Conservation (phyloP, 2,888 invertebrate genomes). For the Podabrus alpinus region DNA sequence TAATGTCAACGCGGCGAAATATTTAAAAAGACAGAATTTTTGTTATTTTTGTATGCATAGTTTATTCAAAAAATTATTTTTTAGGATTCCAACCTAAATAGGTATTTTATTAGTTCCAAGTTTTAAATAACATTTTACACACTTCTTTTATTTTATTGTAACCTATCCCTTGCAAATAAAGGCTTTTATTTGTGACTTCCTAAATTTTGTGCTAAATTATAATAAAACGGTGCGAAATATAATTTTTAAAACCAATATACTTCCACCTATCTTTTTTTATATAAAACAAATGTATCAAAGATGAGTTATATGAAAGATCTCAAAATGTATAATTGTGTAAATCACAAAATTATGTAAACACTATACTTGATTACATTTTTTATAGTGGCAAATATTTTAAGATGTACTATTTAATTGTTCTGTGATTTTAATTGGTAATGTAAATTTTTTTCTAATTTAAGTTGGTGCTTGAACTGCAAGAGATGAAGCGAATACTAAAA, state of each 20-base stretch:
- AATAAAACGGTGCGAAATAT: background rate
- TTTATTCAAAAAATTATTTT: background rate
- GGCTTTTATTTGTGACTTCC: background rate
- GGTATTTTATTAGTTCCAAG: background rate
- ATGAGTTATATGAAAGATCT: background rate
- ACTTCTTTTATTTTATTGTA: background rate
- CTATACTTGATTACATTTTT: background rate
- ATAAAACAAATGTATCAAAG: background rate
- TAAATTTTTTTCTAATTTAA: background rate
- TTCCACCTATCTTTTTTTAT: background rate
- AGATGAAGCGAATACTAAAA: background rate
- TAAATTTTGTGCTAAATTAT: background rate
- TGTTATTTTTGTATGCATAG: background rate
- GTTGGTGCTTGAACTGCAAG: background rate
- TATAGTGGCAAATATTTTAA: background rate
- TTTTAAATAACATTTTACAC: background rate
- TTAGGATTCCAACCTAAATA: background rate
- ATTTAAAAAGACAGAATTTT: background rate
- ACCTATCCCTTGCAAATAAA: background rate
- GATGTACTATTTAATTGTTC: background rate
- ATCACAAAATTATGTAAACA: background rate
- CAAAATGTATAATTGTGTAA: background rate
- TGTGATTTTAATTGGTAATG: slow-evolving; percentile 3
- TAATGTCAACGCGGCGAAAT: background rate
- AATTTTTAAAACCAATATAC: background rate